Percentiles rank a stretch among this genome's conserved stretches.
phyloP scores from a whole-genome alignment of 2,888 invertebrate species.

The Eristalinus aeneus region DNA sequence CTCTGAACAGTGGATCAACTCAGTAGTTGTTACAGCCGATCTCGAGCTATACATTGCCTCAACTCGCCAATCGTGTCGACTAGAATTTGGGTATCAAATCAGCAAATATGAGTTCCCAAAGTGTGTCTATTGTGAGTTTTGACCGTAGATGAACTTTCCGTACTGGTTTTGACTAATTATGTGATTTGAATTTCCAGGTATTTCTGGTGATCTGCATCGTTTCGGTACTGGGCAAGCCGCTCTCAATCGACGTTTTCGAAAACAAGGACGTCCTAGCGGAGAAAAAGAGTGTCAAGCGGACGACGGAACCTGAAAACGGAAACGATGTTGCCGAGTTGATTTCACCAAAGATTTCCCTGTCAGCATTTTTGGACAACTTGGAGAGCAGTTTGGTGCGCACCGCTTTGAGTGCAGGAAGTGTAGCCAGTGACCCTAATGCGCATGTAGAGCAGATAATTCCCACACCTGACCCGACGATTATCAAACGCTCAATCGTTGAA shows the following conservation, averaged over 20 bases:
- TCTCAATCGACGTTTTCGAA: constrained; percentile 44
- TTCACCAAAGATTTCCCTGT: constrained; percentile 75
- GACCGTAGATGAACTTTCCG: not conserved
- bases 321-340: constrained; percentile 72
- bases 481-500: constrained; percentile 41
- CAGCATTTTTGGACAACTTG: constrained; percentile 76
- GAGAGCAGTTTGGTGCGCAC: constrained; percentile 76
- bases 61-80: not conserved
- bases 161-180: constrained; percentile 5
- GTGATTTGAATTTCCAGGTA: constrained; percentile 30
- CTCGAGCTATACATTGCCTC: constrained; percentile 24
- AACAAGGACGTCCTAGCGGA: constrained; percentile 22
- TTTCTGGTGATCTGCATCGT: constrained; percentile 15
- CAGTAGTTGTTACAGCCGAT: constrained; percentile 47
- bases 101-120: constrained; percentile 35
- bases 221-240: constrained; percentile 22
- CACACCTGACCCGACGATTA: constrained; percentile 8
- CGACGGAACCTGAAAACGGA: not conserved
- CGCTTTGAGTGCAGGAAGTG: constrained; percentile 74
- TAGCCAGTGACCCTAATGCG: constrained; percentile 72
- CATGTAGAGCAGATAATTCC: constrained; percentile 68
- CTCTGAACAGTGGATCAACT: constrained; percentile 33
- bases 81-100: not conserved
- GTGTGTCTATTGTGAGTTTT: constrained; percentile 47
- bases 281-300: constrained; percentile 41